A percentile compares a stretch with the other conserved stretches of the same genome.
Conservation (phyloP, 2,797 vertebrate genomes). For the Xenops minutus region DNA sequence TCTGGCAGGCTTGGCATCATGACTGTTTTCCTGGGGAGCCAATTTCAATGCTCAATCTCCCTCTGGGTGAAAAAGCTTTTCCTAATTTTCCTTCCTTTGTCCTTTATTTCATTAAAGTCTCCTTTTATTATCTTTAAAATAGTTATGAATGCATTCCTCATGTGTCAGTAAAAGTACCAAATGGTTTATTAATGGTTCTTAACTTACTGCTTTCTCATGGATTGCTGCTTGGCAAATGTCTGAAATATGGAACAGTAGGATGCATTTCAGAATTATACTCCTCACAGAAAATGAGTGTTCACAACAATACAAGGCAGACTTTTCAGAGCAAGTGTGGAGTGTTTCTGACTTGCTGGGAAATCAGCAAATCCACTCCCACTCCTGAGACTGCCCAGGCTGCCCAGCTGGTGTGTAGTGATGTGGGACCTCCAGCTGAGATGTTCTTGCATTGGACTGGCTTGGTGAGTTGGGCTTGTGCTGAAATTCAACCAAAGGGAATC, state of each 20-base stretch:
- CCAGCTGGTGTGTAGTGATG: neutral
- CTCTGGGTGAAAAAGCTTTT: neutral
- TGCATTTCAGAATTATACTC: neutral
- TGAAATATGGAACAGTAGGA: neutral
- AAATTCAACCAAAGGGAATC: neutral
- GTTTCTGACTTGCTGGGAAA: neutral
- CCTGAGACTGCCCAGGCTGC: neutral
- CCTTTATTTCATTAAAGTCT: neutral
- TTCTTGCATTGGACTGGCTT: neutral
- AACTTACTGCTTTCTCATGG: neutral
- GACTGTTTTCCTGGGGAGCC: neutral
- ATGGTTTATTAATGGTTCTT: neutral
- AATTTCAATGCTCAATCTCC: neutral
- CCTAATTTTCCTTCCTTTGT: neutral
- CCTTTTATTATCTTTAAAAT: neutral
- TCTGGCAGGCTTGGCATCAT: neutral
- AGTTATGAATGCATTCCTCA: neutral
- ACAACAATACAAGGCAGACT: fast-evolving
- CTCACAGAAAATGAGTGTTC: neutral
- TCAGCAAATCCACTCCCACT: neutral
- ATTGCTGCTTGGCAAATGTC: neutral
- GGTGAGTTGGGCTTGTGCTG: neutral
- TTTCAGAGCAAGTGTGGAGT: neutral
- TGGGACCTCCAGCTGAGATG: neutral
- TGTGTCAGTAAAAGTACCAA: neutral